Conservation (phyloP, 2,113 vertebrate genomes). For the Oriolus oriolus region DNA sequence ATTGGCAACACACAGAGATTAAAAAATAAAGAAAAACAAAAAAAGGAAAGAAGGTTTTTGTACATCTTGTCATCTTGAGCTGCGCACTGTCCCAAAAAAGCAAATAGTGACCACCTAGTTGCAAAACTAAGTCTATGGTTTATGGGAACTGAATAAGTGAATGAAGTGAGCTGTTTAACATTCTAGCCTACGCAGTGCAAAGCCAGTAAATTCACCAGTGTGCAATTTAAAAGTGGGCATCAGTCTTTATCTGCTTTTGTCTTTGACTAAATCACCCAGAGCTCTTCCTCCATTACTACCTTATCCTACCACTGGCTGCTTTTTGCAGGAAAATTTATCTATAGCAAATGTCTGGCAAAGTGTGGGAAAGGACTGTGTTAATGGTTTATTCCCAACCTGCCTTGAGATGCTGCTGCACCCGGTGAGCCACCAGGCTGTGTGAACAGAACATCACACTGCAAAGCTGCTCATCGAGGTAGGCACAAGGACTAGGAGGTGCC, state of each 20-base stretch:
- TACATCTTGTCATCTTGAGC: background rate
- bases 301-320: background rate
- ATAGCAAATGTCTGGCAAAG: background rate
- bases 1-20: fast-evolving
- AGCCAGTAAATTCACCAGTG: background rate
- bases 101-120: background rate
- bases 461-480: fast-evolving
- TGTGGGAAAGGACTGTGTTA: background rate
- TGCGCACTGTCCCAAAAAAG: background rate
- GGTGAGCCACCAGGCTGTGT: background rate
- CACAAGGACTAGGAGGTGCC: background rate
- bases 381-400: background rate
- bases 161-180: background rate
- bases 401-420: background rate
- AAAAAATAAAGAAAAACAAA: no score
- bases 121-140: background rate
- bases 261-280: background rate
- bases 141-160: background rate
- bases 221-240: background rate
- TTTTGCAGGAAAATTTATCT: background rate
- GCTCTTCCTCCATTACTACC: background rate
- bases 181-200: background rate
- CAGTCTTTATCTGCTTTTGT: background rate
- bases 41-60: background rate
- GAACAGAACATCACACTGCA: background rate